Percentiles rank a stretch among this genome's conserved stretches.
These are phyloP conservation scores for Anseranas semipalmata DNA, from an alignment of 2,113 vertebrate species.

Conservation along the genomic window DNA sequence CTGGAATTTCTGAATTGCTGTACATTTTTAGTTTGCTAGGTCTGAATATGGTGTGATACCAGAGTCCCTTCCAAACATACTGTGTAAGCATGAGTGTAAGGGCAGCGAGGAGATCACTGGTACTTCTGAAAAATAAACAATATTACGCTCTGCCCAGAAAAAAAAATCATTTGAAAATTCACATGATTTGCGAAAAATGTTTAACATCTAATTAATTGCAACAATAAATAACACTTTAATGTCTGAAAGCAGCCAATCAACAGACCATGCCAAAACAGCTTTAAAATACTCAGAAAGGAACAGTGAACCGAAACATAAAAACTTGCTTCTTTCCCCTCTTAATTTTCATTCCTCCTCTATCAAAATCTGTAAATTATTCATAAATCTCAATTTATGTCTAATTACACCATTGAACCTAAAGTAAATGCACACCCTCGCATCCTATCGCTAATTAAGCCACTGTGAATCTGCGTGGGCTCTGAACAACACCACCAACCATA, in stretches of 20 bases:
- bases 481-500: background rate
- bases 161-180: too few species aligned
- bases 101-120: background rate
- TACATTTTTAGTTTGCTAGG: background rate
- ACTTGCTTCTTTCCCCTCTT: background rate
- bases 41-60: background rate
- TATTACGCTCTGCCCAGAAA: background rate
- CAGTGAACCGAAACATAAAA: background rate
- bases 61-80: background rate
- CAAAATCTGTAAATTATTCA: constrained; percentile 9
- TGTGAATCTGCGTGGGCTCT: background rate
- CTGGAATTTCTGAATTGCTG: background rate
- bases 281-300: background rate
- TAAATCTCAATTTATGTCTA: constrained; percentile 42
- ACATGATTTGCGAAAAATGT: background rate
- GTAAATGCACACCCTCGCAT: background rate
- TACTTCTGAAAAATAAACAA: background rate
- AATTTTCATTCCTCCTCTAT: constrained; percentile 21
- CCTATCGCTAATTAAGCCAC: background rate
- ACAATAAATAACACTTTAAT: background rate
- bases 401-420: background rate
- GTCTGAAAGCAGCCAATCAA: background rate
- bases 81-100: background rate
- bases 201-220: background rate
- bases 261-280: background rate